These are phyloP conservation scores for Azorinus chamasolen DNA, from an alignment of 2,888 invertebrate genomes.

Conservation along the genomic window DNA sequence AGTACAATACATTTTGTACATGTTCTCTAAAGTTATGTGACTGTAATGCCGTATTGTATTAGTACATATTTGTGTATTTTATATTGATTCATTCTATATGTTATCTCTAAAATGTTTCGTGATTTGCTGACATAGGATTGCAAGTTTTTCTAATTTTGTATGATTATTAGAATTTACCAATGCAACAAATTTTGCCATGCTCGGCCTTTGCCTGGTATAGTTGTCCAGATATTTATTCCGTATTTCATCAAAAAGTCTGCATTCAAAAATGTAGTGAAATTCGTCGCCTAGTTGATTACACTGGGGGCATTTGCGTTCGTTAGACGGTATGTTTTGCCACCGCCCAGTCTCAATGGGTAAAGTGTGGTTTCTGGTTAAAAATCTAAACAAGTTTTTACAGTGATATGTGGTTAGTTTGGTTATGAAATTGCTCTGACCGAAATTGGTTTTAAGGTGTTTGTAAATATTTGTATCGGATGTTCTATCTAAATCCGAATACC, in stretches of 20 bases:
- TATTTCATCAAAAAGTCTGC: not conserved
- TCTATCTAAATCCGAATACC: not conserved
- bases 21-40: too few species aligned
- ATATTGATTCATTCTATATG: too few species aligned
- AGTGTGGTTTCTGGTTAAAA: constrained; percentile 6
- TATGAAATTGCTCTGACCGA: not conserved
- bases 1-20: too few species aligned
- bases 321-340: not conserved
- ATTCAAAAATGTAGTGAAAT: constrained; percentile 2
- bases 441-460: too few species aligned
- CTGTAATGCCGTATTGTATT: too few species aligned
- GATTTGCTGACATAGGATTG: too few species aligned
- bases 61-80: too few species aligned
- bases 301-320: not conserved
- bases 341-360: constrained; percentile 12
- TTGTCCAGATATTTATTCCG: constrained; percentile 2
- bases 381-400: not conserved
- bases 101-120: too few species aligned
- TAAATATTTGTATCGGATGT: not conserved
- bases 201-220: too few species aligned
- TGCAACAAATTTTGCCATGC: too few species aligned
- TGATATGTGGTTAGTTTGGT: not conserved
- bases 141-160: too few species aligned
- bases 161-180: too few species aligned
- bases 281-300: constrained; percentile 10